These are phyloP conservation scores for Calameuta pallipes DNA, from an alignment of 2,888 invertebrate genomes.

Conservation along the genomic window DNA sequence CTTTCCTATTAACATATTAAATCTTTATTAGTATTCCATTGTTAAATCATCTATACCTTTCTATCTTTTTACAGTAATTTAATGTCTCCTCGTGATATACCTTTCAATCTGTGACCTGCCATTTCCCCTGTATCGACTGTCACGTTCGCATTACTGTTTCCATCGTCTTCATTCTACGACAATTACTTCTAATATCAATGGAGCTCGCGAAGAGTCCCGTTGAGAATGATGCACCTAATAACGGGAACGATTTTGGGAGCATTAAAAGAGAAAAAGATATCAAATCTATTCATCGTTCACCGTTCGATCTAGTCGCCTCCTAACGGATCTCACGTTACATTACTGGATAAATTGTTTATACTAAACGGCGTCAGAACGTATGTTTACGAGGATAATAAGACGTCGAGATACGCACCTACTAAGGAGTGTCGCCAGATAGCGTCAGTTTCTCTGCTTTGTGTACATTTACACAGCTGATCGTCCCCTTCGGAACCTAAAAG, in stretches of 20 bases:
- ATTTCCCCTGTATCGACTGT: constrained; percentile 21
- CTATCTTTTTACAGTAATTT: not conserved
- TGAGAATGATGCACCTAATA: not conserved
- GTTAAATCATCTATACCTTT: not conserved
- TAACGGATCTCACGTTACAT: not conserved
- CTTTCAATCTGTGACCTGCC: not conserved
- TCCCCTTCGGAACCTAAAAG: not conserved
- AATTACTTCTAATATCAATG: constrained; percentile 32
- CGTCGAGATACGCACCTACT: constrained; percentile 15
- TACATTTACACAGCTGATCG: constrained; percentile 39
- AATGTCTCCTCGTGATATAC: not conserved
- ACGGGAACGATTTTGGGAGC: not conserved
- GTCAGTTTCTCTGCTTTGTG: constrained; percentile 36
- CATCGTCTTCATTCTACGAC: constrained; percentile 27
- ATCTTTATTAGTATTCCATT: not conserved
- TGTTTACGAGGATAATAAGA: constrained; percentile 1
- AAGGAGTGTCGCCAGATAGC: constrained; percentile 37
- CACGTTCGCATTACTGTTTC: constrained; percentile 20
- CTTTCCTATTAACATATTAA: not conserved
- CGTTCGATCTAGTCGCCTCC: not conserved
- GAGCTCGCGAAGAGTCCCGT: not conserved
- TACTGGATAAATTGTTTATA: not conserved
- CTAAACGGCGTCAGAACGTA: not conserved
- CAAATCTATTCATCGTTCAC: not conserved
- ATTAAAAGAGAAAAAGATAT: not conserved